Conservation (phyloP, 2,888 invertebrate species). For the Schrankia costaestrigalis region DNA sequence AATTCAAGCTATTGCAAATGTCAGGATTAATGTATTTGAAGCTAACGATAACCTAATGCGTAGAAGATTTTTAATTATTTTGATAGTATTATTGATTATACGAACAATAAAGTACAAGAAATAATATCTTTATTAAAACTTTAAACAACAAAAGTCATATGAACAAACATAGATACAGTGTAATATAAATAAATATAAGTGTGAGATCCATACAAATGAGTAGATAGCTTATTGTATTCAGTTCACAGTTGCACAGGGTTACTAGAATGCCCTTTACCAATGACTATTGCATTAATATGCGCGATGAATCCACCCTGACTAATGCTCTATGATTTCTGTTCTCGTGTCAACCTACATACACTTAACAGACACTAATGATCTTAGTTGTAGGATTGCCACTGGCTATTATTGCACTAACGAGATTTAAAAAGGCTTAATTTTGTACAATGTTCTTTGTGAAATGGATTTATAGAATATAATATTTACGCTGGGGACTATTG, state of each 20-base stretch:
- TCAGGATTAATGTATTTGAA: background rate
- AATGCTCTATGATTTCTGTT: constrained; percentile 25
- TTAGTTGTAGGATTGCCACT: background rate
- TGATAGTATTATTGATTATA: too few relatives aligned
- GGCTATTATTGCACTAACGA: too few relatives aligned
- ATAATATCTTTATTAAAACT: too few relatives aligned
- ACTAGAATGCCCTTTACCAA: constrained; percentile 45
- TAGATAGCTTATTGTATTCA: constrained; percentile 42
- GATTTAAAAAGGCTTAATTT: too few relatives aligned
- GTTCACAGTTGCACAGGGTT: constrained; percentile 45
- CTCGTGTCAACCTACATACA: constrained; percentile 2
- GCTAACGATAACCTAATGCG: constrained; percentile 1
- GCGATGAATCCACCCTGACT: constrained; percentile 13
- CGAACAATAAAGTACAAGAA: too few relatives aligned
- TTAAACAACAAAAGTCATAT: background rate
- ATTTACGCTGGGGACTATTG: too few relatives aligned
- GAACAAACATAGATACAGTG: constrained; percentile 6
- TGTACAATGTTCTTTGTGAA: too few relatives aligned
- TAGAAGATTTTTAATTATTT: too few relatives aligned
- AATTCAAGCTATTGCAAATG: constrained; percentile 12
- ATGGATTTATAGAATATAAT: too few relatives aligned
- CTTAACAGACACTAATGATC: constrained; percentile 1
- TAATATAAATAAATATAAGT: constrained; percentile 17
- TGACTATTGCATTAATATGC: constrained; percentile 43
- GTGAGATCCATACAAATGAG: constrained; percentile 37